phyloP scores from a whole-genome alignment of 2,797 vertebrate genomes.

The Tauraco hartlaubi region DNA sequence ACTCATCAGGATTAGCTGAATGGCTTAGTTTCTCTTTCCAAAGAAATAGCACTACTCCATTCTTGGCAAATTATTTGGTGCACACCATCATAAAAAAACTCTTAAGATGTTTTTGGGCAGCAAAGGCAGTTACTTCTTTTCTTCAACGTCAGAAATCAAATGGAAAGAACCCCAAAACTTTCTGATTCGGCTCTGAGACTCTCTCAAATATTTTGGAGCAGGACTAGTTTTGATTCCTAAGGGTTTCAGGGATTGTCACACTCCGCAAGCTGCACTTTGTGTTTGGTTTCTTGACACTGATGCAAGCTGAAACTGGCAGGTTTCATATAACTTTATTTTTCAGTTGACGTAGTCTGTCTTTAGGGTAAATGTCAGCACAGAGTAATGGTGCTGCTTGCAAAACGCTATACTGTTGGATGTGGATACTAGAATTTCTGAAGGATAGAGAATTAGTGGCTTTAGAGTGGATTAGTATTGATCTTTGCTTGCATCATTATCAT shows the following conservation, averaged over 20 bases:
- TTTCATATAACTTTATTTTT: not conserved
- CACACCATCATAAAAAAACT: fast-evolving
- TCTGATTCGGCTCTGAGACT: not conserved
- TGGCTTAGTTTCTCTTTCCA: not conserved
- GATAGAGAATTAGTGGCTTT: not conserved
- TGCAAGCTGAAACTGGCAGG: not conserved
- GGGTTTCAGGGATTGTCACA: not conserved
- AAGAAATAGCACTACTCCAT: not conserved
- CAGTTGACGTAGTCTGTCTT: not conserved
- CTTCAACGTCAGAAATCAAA: not conserved
- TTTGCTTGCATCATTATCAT: conserved; percentile 4
- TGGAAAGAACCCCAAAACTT: not conserved
- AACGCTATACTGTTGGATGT: not conserved
- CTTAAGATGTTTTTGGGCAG: not conserved
- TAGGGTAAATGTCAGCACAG: not conserved
- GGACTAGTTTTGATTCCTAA: not conserved
- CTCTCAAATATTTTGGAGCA: not conserved
- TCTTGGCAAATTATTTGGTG: not conserved
- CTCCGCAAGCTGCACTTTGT: not conserved
- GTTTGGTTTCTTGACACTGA: not conserved
- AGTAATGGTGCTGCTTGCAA: not conserved
- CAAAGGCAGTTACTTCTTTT: not conserved
- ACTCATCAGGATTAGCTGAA: not conserved
- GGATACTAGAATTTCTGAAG: not conserved
- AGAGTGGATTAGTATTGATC: not conserved